phyloP scores from a whole-genome alignment of 2,797 vertebrate genomes.

The Acanthis flammea region DNA sequence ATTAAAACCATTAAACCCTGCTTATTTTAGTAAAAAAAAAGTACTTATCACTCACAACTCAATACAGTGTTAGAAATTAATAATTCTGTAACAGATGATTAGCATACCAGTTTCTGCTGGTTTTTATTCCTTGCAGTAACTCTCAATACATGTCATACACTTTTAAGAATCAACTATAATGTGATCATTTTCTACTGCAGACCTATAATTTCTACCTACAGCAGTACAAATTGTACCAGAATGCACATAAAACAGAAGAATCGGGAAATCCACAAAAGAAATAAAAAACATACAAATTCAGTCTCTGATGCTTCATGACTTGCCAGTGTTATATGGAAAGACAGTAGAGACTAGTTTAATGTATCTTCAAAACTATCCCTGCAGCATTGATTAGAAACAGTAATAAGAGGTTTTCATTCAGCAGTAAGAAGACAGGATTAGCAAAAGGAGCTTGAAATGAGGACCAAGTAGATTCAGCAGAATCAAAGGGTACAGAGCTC shows the following conservation, averaged over 20 bases:
- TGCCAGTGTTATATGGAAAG: background rate
- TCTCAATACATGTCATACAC: background rate
- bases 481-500: background rate
- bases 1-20: background rate
- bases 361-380: background rate
- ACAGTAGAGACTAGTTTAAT: background rate
- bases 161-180: background rate
- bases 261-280: background rate
- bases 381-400: background rate
- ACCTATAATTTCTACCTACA: background rate
- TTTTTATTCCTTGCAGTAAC: background rate
- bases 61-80: background rate
- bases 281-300: background rate
- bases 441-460: background rate
- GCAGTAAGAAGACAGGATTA: background rate
- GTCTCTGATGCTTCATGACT: background rate
- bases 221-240: background rate
- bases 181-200: background rate
- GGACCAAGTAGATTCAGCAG: background rate
- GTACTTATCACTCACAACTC: background rate
- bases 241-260: background rate
- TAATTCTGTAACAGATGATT: background rate
- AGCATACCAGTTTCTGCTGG: background rate
- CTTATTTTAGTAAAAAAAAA: background rate
- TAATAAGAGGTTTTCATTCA: background rate